These are phyloP conservation scores for Zosterops hypoxanthus DNA, from an alignment of 2,113 vertebrate genomes.

Conservation along the genomic window DNA sequence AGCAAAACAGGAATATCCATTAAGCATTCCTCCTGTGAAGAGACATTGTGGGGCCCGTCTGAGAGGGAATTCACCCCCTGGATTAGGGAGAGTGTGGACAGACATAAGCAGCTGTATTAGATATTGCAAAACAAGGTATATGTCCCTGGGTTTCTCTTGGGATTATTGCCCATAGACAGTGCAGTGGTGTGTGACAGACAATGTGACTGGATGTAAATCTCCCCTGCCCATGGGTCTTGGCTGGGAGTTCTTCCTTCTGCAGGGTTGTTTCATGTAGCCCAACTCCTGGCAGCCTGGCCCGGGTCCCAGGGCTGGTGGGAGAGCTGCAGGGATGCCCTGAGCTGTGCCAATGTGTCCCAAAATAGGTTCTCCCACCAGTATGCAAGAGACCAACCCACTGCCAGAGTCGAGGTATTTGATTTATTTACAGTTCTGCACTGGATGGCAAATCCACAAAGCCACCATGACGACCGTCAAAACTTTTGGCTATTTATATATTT, in stretches of 20 bases:
- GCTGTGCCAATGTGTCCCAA: background rate
- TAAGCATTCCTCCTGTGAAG: background rate
- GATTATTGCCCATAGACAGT: background rate
- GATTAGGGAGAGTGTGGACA: background rate
- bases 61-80: background rate
- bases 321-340: background rate
- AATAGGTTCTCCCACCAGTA: background rate
- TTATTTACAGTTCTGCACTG: background rate
- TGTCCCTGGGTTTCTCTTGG: background rate
- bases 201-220: background rate
- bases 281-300: background rate
- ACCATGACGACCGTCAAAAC: background rate
- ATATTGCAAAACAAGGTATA: background rate
- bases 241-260: background rate
- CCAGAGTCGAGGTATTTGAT: background rate
- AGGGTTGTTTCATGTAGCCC: background rate
- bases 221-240: background rate
- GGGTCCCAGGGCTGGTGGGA: slow-evolving; percentile 63
- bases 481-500: background rate
- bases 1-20: background rate
- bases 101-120: background rate
- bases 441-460: background rate
- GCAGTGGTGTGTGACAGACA: background rate
- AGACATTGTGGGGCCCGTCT: background rate
- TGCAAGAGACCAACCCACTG: background rate